Evolutionary conservation across 2,888 invertebrate species (phyloP), one percentile per base, ranked within the genome.

Genomic region (Dicyrtomina minuta): DNA sequence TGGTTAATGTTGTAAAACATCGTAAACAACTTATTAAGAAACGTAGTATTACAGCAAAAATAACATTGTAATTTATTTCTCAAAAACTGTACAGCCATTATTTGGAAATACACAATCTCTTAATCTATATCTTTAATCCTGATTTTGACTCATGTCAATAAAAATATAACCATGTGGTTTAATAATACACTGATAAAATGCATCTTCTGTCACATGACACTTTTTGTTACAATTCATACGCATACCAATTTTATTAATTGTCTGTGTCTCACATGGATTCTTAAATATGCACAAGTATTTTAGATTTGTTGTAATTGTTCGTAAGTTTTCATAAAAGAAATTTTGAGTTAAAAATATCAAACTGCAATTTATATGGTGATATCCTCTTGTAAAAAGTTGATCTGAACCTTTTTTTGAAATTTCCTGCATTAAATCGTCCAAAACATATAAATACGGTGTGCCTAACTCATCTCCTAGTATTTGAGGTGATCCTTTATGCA

Each of bases 41-140:
- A n/a, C n/a, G n/a, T n/a, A n/a, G n/a, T n/a, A n/a, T n/a, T n/a
- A n/a, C n/a, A n/a, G n/a, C n/a, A n/a, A n/a, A n/a, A n/a, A 13
- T 51, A 6, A 17, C 41, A 17, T 39, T 58, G 3, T 55, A 27
- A 65, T 60, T 46, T 33, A 53, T 55, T 58, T 51, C 64, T 33
- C 13, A 61, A 69, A 70, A 43, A 66, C 62, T 46, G 66, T 66
- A 68, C 70, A 68, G 12, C 49, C 39, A 22, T 64, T 44, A 68
- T 75, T 71, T 12, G 76, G 76, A 58, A 77, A 75, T 17, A 77
- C 41, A 64, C 53, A 55, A 58, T 26, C 27, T 49, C 76, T 15
- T 12, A 76, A 60, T 44, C 76, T 60, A 56, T 13, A 70, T 22
- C 53, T 46, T 64, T 75, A 68, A 65, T 76, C 33, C 70, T 74